These are phyloP conservation scores for Caenorhabditis imperialis DNA, from an alignment of 2,888 invertebrate species.

Conservation along the genomic window DNA sequence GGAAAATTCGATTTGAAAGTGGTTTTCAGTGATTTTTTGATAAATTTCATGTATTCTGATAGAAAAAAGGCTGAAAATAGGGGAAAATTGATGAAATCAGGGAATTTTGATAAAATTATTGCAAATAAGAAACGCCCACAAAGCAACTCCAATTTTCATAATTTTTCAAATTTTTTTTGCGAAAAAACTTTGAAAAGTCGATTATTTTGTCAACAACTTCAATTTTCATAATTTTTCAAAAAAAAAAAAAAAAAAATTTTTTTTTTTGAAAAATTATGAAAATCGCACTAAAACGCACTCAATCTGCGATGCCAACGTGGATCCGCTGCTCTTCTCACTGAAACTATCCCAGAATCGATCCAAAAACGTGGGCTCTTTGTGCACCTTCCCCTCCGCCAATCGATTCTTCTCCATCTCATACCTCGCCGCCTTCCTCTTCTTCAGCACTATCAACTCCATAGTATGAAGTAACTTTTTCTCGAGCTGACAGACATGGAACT, in stretches of 20 bases:
- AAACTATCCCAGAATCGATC: constrained; percentile 43
- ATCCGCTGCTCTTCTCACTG: constrained; percentile 40
- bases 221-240: too few species aligned
- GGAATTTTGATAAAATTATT: too few species aligned
- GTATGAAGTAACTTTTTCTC: constrained; percentile 85
- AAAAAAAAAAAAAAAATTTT: too few species aligned
- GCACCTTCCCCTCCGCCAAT: not conserved
- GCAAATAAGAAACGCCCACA: too few species aligned
- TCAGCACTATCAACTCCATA: constrained; percentile 95
- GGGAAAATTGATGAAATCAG: too few species aligned
- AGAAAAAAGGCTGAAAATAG: too few species aligned
- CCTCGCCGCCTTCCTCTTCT: constrained; percentile 83
- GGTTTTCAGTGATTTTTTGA: too few species aligned
- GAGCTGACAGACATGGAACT: constrained; percentile 43
- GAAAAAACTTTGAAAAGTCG: not conserved
- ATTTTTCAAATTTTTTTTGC: too few species aligned
- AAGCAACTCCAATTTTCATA: too few species aligned
- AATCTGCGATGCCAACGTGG: constrained; percentile 46
- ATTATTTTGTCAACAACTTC: too few species aligned
- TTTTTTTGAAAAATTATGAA: constrained; percentile 1
- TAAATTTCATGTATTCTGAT: too few species aligned
- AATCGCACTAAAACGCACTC: constrained; percentile 16
- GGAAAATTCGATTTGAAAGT: too few species aligned
- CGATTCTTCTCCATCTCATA: constrained; percentile 38
- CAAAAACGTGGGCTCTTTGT: constrained; percentile 29